phyloP scores from a whole-genome alignment of 1,140 invertebrate species.

The Neomicropteryx cornuta region DNA sequence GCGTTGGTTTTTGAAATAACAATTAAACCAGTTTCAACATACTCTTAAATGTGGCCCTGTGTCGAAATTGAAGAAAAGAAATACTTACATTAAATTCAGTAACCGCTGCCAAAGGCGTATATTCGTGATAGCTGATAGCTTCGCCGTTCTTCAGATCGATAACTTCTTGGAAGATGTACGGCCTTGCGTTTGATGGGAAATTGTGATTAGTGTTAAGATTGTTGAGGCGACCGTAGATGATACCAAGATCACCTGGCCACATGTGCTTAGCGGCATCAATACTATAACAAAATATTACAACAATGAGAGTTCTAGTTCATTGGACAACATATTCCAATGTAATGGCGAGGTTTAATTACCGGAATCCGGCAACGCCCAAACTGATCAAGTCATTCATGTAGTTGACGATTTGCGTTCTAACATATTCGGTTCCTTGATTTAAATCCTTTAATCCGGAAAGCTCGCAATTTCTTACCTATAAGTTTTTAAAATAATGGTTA shows the following conservation, averaged over 20 bases:
- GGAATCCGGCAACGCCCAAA: slow-evolving; percentile 72
- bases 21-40: too few relatives aligned
- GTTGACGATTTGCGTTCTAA: slow-evolving; percentile 52
- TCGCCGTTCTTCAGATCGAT: slow-evolving; percentile 65
- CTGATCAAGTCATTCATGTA: slow-evolving; percentile 62
- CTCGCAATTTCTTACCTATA: slow-evolving; percentile 58
- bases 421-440: slow-evolving; percentile 51
- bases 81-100: slow-evolving; percentile 59
- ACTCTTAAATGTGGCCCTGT: too few relatives aligned
- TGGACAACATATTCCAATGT: background rate
- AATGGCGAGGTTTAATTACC: slow-evolving; percentile 20
- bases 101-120: slow-evolving; percentile 52
- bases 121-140: slow-evolving; percentile 51
- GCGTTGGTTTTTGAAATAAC: too few relatives aligned
- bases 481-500: slow-evolving; percentile 4
- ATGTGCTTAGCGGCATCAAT: slow-evolving; percentile 72
- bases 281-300: slow-evolving; percentile 22
- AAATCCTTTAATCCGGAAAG: slow-evolving; percentile 63
- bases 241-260: slow-evolving; percentile 61
- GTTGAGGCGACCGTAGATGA: slow-evolving; percentile 47
- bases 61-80: too few relatives aligned
- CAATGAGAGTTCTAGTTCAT: background rate
- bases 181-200: slow-evolving; percentile 43
- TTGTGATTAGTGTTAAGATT: slow-evolving; percentile 48
- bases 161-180: slow-evolving; percentile 72